phyloP scores from a whole-genome alignment of 2,888 invertebrate genomes.

The Zele albiditarsus region DNA sequence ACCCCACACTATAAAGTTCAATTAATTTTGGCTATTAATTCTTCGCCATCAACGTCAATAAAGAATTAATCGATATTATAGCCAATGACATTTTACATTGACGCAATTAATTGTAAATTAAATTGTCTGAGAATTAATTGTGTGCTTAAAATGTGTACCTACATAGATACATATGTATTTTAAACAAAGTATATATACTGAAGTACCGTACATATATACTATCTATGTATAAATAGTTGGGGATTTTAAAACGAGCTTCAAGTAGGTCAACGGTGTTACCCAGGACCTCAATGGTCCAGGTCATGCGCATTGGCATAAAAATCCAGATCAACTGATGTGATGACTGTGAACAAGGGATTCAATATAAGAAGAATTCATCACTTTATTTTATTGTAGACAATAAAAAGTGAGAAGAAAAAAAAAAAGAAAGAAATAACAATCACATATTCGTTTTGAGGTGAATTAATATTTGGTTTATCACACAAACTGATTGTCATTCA shows the following conservation, averaged over 20 bases:
- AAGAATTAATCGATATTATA: neutral
- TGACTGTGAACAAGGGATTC: neutral
- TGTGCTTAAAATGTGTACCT: neutral
- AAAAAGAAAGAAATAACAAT: neutral
- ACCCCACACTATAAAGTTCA: neutral
- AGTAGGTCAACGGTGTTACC: conserved; percentile 34
- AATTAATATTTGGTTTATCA: neutral
- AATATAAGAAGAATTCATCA: neutral
- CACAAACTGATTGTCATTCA: neutral
- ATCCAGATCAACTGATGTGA: conserved; percentile 23
- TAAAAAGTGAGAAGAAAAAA: neutral
- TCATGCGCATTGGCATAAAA: conserved; percentile 25
- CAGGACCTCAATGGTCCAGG: conserved; percentile 26
- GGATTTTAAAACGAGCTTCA: conserved; percentile 4
- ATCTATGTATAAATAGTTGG: neutral
- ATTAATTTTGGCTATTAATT: neutral
- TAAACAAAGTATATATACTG: too few species aligned
- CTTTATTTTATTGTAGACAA: neutral
- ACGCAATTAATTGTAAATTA: neutral
- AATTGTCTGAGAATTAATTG: neutral
- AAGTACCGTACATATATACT: neutral
- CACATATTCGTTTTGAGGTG: neutral
- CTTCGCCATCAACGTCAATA: neutral
- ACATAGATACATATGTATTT: too few species aligned
- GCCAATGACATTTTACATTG: neutral